Conservation (phyloP, 37 sponge, comb jelly and placozoan species). For the Eunapius fragilis region DNA sequence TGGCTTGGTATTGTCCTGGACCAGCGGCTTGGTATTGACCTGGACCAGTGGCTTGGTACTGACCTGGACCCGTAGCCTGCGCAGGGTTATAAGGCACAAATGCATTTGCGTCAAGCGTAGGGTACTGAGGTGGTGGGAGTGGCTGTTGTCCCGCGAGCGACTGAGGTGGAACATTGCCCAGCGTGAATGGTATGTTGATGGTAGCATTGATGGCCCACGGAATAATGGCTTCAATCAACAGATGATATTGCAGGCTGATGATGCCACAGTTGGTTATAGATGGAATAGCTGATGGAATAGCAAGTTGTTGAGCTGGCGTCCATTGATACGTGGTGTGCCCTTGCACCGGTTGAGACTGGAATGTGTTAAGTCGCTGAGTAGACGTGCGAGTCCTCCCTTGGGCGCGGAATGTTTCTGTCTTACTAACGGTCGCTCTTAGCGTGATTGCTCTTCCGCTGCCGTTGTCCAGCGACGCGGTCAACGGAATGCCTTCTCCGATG, state of each 20-base stretch:
- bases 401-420: conserved; percentile 37
- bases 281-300: conserved; percentile 29
- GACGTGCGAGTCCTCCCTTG: neutral
- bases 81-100: neutral
- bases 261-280: conserved; percentile 20
- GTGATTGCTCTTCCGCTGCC: conserved; percentile 32
- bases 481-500: conserved; percentile 46
- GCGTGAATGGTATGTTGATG: conserved; percentile 32
- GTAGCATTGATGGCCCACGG: conserved; percentile 31
- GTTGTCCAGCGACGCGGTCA: conserved; percentile 47
- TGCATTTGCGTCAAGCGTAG: neutral
- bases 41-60: too few species aligned
- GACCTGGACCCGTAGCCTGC: too few species aligned
- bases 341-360: conserved; percentile 7
- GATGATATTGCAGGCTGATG: conserved; percentile 21
- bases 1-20: too few species aligned
- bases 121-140: neutral
- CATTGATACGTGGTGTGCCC: neutral
- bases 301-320: conserved; percentile 4
- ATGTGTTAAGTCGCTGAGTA: neutral
- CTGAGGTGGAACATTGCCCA: conserved; percentile 27
- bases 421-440: conserved; percentile 24
- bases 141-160: neutral
- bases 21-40: too few species aligned
- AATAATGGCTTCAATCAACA: conserved; percentile 19